These are phyloP conservation scores for Steinernema hermaphroditum DNA, from an alignment of 2,888 invertebrate genomes.

Conservation along the genomic window DNA sequence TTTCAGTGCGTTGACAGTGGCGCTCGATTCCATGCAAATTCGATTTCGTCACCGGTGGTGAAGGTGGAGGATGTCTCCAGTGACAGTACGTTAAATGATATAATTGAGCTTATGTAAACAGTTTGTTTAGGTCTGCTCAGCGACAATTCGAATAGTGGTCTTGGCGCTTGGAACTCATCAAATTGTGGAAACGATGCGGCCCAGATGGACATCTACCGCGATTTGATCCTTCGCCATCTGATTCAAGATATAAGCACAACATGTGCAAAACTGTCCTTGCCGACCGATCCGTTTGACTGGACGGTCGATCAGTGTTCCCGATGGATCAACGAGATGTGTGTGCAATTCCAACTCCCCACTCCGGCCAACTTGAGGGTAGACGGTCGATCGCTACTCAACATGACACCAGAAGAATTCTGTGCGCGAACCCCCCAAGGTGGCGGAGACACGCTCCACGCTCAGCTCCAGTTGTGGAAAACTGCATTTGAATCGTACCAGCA, in stretches of 20 bases:
- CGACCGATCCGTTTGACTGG: constrained; percentile 40
- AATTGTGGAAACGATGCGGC: constrained; percentile 25
- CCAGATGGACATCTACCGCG: constrained; percentile 63
- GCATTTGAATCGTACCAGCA: constrained; percentile 55
- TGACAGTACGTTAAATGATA: neutral
- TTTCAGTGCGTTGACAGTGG: neutral
- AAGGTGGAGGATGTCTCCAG: constrained; percentile 7
- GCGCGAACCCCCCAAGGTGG: constrained; percentile 48
- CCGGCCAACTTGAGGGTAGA: constrained; percentile 46
- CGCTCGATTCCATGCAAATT: constrained; percentile 5
- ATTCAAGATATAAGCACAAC: constrained; percentile 66
- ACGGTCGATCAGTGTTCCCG: constrained; percentile 25
- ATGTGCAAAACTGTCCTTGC: constrained; percentile 59
- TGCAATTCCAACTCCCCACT: constrained; percentile 57
- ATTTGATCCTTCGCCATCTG: constrained; percentile 64
- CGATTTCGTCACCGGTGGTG: neutral
- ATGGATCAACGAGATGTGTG: constrained; percentile 64
- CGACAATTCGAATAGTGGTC: constrained; percentile 2
- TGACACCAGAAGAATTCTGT: constrained; percentile 49
- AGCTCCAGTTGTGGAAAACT: constrained; percentile 65
- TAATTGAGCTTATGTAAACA: neutral
- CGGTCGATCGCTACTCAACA: constrained; percentile 52
- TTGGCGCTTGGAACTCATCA: constrained; percentile 6
- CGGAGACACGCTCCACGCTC: constrained; percentile 64
- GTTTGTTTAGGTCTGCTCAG: neutral